phyloP scores from a whole-genome alignment of 2,888 invertebrate species.

The Stenodema calcarata region DNA sequence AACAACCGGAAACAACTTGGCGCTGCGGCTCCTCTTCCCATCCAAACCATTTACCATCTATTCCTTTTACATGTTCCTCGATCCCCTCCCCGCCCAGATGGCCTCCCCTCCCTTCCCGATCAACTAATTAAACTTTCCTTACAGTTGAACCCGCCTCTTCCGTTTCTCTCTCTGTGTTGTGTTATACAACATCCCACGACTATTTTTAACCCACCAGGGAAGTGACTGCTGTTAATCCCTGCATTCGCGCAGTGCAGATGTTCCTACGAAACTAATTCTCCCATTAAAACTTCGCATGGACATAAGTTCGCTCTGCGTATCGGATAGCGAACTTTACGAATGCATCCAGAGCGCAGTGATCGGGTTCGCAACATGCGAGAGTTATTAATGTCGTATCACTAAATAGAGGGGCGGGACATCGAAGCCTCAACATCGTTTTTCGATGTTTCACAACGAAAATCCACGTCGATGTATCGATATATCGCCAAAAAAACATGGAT shows the following conservation, averaged over 20 bases:
- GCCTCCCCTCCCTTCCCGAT: background rate
- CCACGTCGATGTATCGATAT: no score
- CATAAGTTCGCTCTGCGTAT: background rate
- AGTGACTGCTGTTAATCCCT: background rate
- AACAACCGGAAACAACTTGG: background rate
- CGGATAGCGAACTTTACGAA: background rate
- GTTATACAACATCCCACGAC: background rate
- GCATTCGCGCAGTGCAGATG: background rate
- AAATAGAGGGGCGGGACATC: no score
- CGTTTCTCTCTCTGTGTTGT: background rate
- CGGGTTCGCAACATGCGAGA: background rate
- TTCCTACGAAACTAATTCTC: background rate
- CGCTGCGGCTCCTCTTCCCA: background rate
- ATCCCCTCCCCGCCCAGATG: no score
- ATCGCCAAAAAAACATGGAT: no score
- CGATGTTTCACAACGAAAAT: no score
- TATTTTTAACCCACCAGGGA: background rate
- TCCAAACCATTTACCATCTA: background rate
- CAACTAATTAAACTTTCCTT: slow-evolving; percentile 21
- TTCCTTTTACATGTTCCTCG: background rate
- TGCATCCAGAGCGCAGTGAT: background rate
- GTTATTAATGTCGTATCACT: background rate
- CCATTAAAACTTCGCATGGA: background rate
- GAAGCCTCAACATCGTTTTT: no score
- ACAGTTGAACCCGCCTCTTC: background rate